Evolutionary conservation across 2,113 vertebrate species (phyloP).

Genomic region (Bostrychus sinensis): DNA sequence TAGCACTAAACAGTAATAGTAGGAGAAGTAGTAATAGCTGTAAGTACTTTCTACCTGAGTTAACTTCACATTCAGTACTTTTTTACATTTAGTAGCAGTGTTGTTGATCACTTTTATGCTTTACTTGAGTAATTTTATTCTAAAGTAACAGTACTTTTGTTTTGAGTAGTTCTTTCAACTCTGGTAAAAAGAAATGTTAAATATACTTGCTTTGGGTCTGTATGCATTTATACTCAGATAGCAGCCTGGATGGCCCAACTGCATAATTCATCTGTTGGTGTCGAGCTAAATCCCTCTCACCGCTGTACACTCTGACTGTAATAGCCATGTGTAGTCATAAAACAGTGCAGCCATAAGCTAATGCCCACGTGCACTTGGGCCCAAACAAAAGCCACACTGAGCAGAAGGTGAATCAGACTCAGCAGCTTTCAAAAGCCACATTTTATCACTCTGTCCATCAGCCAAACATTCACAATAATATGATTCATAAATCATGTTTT

Average conservation of each 20-base stretch:
- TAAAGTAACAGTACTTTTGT: too few species aligned
- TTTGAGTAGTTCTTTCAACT: too few species aligned
- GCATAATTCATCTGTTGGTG: constrained; percentile 70
- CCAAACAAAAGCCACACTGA: not conserved
- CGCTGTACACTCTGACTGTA: constrained; percentile 32
- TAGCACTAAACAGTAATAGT: too few species aligned
- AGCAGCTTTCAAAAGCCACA: constrained; percentile 38
- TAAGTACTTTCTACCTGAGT: too few species aligned
- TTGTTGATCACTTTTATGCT: too few species aligned
- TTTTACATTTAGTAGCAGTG: too few species aligned
- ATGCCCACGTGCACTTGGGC: constrained; percentile 13
- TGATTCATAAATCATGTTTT: not conserved
- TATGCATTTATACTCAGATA: constrained; percentile 63
- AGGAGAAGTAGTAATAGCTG: too few species aligned
- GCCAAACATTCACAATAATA: not conserved
- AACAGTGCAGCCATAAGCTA: constrained; percentile 33
- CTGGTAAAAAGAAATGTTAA: constrained; percentile 39
- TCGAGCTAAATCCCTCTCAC: constrained; percentile 48
- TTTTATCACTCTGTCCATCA: constrained; percentile 41
- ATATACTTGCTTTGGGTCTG: constrained; percentile 49
- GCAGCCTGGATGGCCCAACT: constrained; percentile 59
- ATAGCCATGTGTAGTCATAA: constrained; percentile 47
- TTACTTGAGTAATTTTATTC: too few species aligned
- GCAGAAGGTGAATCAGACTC: not conserved
- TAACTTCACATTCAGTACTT: too few species aligned